These are phyloP conservation scores for Nylanderia fulva DNA, from an alignment of 1,140 invertebrate species.

Conservation along the genomic window DNA sequence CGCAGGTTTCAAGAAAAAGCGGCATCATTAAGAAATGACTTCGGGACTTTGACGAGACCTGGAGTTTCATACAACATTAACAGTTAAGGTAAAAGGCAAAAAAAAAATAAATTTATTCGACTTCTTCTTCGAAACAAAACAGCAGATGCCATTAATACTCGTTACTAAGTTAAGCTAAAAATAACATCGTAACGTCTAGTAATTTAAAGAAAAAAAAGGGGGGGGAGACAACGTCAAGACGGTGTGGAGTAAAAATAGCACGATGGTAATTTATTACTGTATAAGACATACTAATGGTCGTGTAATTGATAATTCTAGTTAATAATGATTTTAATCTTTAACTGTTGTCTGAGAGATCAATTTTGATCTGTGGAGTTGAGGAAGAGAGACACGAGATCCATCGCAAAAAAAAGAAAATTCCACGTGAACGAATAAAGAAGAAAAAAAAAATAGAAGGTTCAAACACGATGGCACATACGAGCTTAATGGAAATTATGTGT, in stretches of 20 bases:
- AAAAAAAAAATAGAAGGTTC: slow-evolving; percentile 19
- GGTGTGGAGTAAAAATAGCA: slow-evolving; percentile 77
- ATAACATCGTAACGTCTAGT: slow-evolving; percentile 81
- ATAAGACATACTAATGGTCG: slow-evolving; percentile 81
- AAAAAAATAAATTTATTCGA: slow-evolving; percentile 79
- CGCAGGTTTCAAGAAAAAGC: slow-evolving; percentile 85
- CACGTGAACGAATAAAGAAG: slow-evolving; percentile 9
- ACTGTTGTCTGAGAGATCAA: slow-evolving; percentile 84
- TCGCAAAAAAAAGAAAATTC: slow-evolving; percentile 60
- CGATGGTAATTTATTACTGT: slow-evolving; percentile 79
- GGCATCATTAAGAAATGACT: slow-evolving; percentile 79
- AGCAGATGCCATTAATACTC: slow-evolving; percentile 82
- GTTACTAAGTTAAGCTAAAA: slow-evolving; percentile 83
- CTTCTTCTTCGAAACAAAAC: slow-evolving; percentile 78
- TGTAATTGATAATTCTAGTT: slow-evolving; percentile 84
- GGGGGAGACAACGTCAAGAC: slow-evolving; percentile 75
- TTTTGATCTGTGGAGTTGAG: slow-evolving; percentile 82
- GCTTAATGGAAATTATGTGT: slow-evolving; percentile 71
- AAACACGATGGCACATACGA: slow-evolving; percentile 70
- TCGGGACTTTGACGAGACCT: slow-evolving; percentile 63
- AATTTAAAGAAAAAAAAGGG: slow-evolving; percentile 71
- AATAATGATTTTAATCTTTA: slow-evolving; percentile 85
- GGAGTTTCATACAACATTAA: slow-evolving; percentile 74
- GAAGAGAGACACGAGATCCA: slow-evolving; percentile 61
- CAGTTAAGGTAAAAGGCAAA: slow-evolving; percentile 80